A percentile compares a stretch with the other conserved stretches of the same genome.
phyloP scores from a whole-genome alignment of 2,797 vertebrate species.

The Cuculus canorus region DNA sequence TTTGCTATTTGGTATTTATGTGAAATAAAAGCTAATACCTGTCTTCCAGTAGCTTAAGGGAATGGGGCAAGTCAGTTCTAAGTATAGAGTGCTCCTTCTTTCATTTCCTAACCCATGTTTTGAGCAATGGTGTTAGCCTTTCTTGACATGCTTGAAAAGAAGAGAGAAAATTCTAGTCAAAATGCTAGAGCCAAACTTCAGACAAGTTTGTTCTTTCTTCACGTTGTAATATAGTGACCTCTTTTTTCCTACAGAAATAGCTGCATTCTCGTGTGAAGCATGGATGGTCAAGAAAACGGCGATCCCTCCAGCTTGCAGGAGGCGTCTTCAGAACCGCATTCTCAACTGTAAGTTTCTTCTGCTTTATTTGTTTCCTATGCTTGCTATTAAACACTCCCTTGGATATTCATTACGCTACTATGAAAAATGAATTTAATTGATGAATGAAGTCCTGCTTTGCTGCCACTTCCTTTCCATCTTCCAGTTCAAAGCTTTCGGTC shows the following conservation, averaged over 20 bases:
- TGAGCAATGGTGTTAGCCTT: neutral
- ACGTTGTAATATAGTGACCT: rapidly evolving
- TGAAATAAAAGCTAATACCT: neutral
- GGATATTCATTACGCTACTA: neutral
- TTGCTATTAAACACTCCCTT: constrained; percentile 9
- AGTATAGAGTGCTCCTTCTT: rapidly evolving
- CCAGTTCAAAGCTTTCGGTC: neutral
- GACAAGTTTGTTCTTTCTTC: neutral
- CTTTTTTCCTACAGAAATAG: neutral
- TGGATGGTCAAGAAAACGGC: neutral
- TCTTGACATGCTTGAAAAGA: neutral
- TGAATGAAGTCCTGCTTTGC: constrained; percentile 35
- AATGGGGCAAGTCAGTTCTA: neutral
- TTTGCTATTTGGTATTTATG: neutral
- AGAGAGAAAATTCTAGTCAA: neutral
- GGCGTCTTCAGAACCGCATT: neutral
- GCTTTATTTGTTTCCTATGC: constrained; percentile 15
- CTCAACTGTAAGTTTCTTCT: neutral
- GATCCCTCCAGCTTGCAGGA: neutral
- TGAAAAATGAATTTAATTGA: constrained; percentile 54
- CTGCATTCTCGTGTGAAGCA: neutral
- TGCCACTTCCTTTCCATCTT: constrained; percentile 24
- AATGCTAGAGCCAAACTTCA: neutral
- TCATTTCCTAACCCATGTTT: neutral
- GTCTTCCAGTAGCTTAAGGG: neutral